Conservation (phyloP, 2,113 vertebrate species). For the Peromyscus californicus region DNA sequence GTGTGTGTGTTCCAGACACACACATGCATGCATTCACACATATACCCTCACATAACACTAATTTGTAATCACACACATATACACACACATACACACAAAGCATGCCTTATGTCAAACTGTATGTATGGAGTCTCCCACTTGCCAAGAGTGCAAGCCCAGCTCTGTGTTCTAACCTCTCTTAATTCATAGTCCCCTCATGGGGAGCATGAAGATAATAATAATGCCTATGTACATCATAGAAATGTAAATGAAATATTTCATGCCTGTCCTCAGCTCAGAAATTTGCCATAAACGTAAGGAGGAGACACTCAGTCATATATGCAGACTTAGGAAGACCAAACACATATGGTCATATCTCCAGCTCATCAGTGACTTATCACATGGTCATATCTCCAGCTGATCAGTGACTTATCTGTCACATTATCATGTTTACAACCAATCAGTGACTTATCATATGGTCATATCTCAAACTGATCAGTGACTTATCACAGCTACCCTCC, state of each 20-base stretch:
- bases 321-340: neutral
- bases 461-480: no score
- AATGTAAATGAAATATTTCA: neutral
- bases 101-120: neutral
- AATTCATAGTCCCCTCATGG: neutral
- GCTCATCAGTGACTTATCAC: no score
- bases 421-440: no score
- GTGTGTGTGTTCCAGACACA: neutral
- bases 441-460: no score
- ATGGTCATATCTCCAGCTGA: no score
- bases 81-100: neutral
- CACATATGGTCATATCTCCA: neutral
- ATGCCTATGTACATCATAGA: neutral
- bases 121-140: neutral
- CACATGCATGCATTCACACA: neutral
- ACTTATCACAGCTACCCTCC: no score
- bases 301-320: fast-evolving
- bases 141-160: neutral
- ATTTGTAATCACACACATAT: neutral
- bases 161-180: neutral
- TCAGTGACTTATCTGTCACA: no score
- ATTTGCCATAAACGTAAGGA: no score
- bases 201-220: neutral
- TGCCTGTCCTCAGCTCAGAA: fast-evolving
- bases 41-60: neutral